A percentile compares a stretch with the other conserved stretches of the same genome.
phyloP scores from a whole-genome alignment of 2,797 vertebrate species.

The Galago senegalensis region DNA sequence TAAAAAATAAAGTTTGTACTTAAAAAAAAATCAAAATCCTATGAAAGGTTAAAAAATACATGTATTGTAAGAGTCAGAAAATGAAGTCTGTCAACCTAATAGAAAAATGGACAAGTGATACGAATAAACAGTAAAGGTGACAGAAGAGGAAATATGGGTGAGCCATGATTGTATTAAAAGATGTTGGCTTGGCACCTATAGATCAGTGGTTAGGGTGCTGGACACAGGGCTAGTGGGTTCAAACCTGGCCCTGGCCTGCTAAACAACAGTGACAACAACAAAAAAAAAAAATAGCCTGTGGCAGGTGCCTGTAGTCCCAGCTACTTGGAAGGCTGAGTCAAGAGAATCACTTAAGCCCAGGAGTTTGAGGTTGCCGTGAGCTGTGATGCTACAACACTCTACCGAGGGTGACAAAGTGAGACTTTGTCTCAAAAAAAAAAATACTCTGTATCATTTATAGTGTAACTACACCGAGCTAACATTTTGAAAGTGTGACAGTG shows the following conservation, averaged over 20 bases:
- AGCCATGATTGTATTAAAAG: not conserved
- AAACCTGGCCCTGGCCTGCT: no score
- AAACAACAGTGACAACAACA: no score
- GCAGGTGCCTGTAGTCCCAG: no score
- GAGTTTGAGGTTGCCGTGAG: no score
- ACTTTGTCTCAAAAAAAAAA: not conserved
- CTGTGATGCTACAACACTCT: no score
- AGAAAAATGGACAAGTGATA: not conserved
- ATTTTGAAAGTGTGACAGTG: not conserved
- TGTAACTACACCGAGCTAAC: not conserved
- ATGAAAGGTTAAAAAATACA: not conserved
- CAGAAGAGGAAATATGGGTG: not conserved
- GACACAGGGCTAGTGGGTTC: no score
- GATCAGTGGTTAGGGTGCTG: no score
- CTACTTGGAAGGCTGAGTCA: no score
- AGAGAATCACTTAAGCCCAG: no score
- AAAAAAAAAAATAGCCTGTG: no score
- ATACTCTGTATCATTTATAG: not conserved
- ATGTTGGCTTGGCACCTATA: not conserved
- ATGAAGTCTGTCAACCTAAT: not conserved
- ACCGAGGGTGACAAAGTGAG: no score
- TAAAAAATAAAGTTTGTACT: conserved; percentile 6
- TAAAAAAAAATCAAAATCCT: not conserved
- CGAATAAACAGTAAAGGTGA: not conserved
- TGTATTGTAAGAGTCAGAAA: not conserved